A percentile compares a stretch with the other conserved stretches of the same genome.
Conservation (phyloP, 2,113 vertebrate species). For the Clinocottus analis region DNA sequence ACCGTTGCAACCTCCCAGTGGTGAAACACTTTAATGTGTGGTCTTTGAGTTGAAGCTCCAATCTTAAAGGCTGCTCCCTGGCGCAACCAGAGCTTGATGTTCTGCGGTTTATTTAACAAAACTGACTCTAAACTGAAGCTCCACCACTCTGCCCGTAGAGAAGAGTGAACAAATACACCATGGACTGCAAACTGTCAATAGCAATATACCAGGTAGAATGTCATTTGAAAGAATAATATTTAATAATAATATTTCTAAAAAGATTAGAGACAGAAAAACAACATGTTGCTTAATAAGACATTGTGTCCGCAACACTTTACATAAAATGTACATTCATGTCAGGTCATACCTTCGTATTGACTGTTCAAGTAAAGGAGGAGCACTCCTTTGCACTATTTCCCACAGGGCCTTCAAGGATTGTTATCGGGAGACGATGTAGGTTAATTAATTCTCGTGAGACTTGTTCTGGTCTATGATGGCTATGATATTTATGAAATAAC, state of each 20-base stretch:
- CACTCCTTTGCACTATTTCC: conserved; percentile 39
- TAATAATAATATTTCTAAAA: not conserved
- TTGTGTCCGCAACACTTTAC: not conserved
- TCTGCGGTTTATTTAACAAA: conserved; percentile 46
- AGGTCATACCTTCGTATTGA: conserved; percentile 56
- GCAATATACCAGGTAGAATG: not conserved
- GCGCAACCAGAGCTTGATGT: conserved; percentile 17
- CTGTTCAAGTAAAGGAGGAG: conserved; percentile 25
- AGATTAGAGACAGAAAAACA: not conserved
- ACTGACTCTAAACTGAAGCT: conserved; percentile 22
- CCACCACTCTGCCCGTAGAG: not conserved
- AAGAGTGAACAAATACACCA: not conserved
- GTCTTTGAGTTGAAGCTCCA: conserved; percentile 58
- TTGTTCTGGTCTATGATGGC: conserved; percentile 30
- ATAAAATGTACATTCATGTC: conserved; percentile 43
- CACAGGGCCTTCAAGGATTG: conserved; percentile 42
- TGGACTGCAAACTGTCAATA: not conserved
- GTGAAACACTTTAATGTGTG: conserved; percentile 68
- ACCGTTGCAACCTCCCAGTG: conserved; percentile 69
- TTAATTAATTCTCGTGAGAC: conserved; percentile 63
- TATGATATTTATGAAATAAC: conserved; percentile 23
- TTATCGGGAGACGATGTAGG: conserved; percentile 42
- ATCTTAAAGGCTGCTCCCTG: conserved; percentile 46
- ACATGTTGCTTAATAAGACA: not conserved
- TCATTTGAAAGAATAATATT: not conserved